Evolutionary conservation across 1,140 invertebrate species (phyloP).

Genomic region (Drosophila arizonae): DNA sequence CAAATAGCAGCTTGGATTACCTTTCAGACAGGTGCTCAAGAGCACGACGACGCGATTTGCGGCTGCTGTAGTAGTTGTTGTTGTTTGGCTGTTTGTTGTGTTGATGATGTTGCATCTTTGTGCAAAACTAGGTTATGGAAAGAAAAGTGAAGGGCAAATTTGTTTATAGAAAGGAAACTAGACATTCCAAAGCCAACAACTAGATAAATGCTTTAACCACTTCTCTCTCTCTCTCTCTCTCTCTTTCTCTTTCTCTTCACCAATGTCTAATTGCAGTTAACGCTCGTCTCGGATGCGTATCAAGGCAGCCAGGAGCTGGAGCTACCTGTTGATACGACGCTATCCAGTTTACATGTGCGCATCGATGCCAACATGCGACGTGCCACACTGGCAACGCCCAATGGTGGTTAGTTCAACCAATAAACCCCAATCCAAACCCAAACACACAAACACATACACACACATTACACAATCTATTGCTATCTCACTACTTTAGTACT

Average conservation of each 20-base stretch:
- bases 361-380: conserved; percentile 76
- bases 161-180: conserved; percentile 76
- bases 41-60: conserved; percentile 37
- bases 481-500: conserved; percentile 40
- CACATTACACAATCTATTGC: conserved; percentile 1
- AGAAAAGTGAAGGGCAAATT: conserved; percentile 80
- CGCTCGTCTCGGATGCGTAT: conserved; percentile 73
- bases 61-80: conserved; percentile 39
- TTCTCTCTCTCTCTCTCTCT: background rate
- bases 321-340: conserved; percentile 75
- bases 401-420: conserved; percentile 78
- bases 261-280: conserved; percentile 55
- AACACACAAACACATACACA: background rate
- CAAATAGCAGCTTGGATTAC: conserved; percentile 71
- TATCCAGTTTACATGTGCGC: conserved; percentile 78
- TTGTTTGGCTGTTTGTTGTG: conserved; percentile 45
- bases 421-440: conserved; percentile 10
- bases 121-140: conserved; percentile 81
- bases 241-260: background rate
- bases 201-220: background rate
- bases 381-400: conserved; percentile 78
- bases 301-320: conserved; percentile 76
- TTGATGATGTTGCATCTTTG: conserved; percentile 76
- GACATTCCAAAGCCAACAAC: conserved; percentile 36
- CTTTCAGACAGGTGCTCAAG: conserved; percentile 59